A percentile compares a stretch with the other conserved stretches of the same genome.
phyloP scores from a whole-genome alignment of 2,888 invertebrate species.

The Blastobasis adustella region DNA sequence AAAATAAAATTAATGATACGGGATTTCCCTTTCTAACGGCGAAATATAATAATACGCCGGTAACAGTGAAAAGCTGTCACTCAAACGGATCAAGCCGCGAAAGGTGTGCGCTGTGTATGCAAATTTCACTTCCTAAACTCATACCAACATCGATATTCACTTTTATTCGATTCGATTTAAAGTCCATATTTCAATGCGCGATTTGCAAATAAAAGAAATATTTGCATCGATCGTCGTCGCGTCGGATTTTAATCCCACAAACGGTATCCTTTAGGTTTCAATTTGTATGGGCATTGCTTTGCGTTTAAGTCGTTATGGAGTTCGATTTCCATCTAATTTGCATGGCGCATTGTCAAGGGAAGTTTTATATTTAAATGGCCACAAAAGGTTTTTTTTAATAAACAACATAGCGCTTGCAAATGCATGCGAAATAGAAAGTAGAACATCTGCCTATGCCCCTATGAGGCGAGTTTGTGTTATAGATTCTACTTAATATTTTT shows the following conservation, averaged over 20 bases:
- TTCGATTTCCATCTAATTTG: slow-evolving; percentile 55
- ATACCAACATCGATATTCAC: slow-evolving; percentile 15
- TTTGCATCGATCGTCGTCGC: slow-evolving; percentile 26
- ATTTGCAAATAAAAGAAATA: slow-evolving; percentile 38
- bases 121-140: slow-evolving; percentile 46
- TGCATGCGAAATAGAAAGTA: slow-evolving; percentile 51
- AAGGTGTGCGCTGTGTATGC: slow-evolving; percentile 68
- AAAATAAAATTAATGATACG: too few relatives aligned
- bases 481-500: too few relatives aligned
- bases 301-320: slow-evolving; percentile 25
- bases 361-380: slow-evolving; percentile 69
- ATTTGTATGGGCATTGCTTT: slow-evolving; percentile 20
- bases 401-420: slow-evolving; percentile 64
- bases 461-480: background rate
- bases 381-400: slow-evolving; percentile 72
- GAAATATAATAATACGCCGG: slow-evolving; percentile 23
- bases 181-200: slow-evolving; percentile 16
- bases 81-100: slow-evolving; percentile 62
- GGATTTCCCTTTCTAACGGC: slow-evolving; percentile 7
- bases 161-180: slow-evolving; percentile 17
- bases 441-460: slow-evolving; percentile 58
- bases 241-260: slow-evolving; percentile 22
- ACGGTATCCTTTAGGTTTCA: slow-evolving; percentile 23
- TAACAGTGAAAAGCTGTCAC: slow-evolving; percentile 53
- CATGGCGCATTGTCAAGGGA: slow-evolving; percentile 67